A percentile compares a stretch with the other conserved stretches of the same genome.
These are phyloP conservation scores for Pseudococcus viburni DNA, from an alignment of 2,888 invertebrate species.

Conservation along the genomic window DNA sequence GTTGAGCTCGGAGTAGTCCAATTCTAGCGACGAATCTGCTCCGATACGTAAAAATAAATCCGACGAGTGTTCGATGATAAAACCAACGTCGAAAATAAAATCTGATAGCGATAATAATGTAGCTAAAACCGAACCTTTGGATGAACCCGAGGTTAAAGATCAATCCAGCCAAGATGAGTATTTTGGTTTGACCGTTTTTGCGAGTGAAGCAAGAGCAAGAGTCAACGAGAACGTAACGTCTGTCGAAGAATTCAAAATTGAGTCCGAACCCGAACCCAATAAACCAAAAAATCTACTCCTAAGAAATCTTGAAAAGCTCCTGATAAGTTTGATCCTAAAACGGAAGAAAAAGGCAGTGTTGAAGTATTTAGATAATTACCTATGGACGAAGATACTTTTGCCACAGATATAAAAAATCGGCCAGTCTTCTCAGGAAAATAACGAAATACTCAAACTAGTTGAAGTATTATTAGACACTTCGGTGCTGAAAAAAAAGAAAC, in stretches of 20 bases:
- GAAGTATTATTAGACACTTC: no score
- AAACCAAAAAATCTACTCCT: neutral
- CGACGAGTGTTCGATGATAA: neutral
- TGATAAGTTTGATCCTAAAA: neutral
- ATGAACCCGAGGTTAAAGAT: conserved; percentile 21
- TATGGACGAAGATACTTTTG: conserved; percentile 73
- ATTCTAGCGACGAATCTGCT: neutral
- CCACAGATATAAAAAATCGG: conserved; percentile 73
- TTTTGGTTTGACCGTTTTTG: conserved; percentile 50
- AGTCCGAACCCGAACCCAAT: neutral
- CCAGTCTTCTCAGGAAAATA: conserved; percentile 76
- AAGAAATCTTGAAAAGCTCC: conserved; percentile 48
- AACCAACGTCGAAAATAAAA: no score
- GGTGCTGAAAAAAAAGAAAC: no score
- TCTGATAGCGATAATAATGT: neutral
- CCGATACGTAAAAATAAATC: conserved; percentile 24
- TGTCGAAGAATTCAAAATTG: neutral
- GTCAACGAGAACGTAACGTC: neutral
- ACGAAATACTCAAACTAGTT: conserved; percentile 75
- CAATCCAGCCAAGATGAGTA: no score
- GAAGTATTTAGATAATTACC: conserved; percentile 75
- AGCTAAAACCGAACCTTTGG: conserved; percentile 2
- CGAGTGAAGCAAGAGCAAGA: conserved; percentile 43
- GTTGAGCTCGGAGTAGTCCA: neutral
- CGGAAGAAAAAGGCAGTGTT: conserved; percentile 38